These are phyloP conservation scores for Bolborhynchus lineola DNA, from an alignment of 2,113 vertebrate species.

Conservation along the genomic window DNA sequence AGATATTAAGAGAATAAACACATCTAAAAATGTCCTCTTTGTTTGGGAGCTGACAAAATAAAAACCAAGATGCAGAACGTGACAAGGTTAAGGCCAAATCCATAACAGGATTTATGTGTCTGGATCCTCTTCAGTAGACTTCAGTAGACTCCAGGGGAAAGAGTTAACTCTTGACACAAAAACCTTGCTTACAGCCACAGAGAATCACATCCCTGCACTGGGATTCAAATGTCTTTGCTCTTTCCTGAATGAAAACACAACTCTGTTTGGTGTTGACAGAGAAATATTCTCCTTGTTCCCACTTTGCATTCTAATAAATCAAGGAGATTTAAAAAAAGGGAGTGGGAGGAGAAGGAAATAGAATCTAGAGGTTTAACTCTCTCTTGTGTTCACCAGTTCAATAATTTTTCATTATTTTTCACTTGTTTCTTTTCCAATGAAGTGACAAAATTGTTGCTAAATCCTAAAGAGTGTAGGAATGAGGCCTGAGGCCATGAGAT, in stretches of 20 bases:
- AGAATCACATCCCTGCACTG: neutral
- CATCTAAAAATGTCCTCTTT: neutral
- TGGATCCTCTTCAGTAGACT: conserved; percentile 16
- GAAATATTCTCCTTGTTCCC: neutral
- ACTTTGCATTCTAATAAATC: neutral
- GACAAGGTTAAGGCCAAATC: conserved; percentile 38
- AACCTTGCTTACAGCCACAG: neutral
- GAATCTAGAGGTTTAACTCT: neutral
- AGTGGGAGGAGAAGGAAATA: neutral
- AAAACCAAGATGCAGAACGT: neutral
- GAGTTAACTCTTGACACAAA: conserved; percentile 6
- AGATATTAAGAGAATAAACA: neutral
- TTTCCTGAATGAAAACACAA: neutral
- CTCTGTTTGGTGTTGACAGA: neutral
- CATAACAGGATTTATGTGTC: conserved; percentile 25
- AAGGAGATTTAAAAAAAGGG: neutral
- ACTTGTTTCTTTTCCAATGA: neutral
- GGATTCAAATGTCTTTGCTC: neutral
- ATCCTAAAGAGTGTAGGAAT: neutral
- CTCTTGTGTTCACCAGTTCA: neutral
- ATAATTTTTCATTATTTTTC: neutral
- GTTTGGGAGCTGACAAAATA: neutral
- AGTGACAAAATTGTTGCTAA: neutral
- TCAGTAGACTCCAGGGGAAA: neutral
- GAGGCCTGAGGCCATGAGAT: neutral